Evolutionary conservation across 2,113 vertebrate genomes (phyloP).

Genomic region (Tychaedon coryphoeus): DNA sequence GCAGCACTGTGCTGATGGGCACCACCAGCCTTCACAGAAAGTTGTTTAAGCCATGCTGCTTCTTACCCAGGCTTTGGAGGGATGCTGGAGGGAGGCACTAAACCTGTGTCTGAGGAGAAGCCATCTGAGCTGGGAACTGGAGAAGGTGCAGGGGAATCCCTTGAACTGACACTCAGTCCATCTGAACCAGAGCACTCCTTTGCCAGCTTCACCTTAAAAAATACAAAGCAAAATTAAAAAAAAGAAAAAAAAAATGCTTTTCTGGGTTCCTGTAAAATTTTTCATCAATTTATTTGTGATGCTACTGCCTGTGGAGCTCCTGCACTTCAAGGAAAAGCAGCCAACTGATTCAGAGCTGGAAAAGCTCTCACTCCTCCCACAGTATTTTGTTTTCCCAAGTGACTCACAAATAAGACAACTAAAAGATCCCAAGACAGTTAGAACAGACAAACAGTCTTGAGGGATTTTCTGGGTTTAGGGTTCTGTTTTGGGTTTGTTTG

Average conservation of each 20-base stretch:
- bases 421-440: background rate
- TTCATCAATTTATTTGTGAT: background rate
- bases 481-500: background rate
- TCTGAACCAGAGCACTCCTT: constrained; percentile 79
- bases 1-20: background rate
- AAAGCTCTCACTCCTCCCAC: background rate
- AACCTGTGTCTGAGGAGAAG: constrained; percentile 68
- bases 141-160: constrained; percentile 83
- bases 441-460: background rate
- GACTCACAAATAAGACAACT: background rate
- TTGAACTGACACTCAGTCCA: constrained; percentile 73
- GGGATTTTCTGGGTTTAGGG: background rate
- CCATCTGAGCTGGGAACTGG: constrained; percentile 80
- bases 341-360: background rate
- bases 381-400: background rate
- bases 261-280: background rate
- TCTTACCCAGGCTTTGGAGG: constrained; percentile 83
- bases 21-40: background rate
- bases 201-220: constrained; percentile 84
- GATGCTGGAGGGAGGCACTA: constrained; percentile 39
- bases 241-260: background rate
- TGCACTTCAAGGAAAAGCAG: background rate
- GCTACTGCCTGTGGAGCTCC: background rate
- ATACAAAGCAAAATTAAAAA: background rate
- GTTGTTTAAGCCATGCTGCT: background rate